Percentiles rank a stretch among this genome's conserved stretches.
These are phyloP conservation scores for Leptogaster cylindrica DNA, from an alignment of 2,888 invertebrate species.

Conservation along the genomic window DNA sequence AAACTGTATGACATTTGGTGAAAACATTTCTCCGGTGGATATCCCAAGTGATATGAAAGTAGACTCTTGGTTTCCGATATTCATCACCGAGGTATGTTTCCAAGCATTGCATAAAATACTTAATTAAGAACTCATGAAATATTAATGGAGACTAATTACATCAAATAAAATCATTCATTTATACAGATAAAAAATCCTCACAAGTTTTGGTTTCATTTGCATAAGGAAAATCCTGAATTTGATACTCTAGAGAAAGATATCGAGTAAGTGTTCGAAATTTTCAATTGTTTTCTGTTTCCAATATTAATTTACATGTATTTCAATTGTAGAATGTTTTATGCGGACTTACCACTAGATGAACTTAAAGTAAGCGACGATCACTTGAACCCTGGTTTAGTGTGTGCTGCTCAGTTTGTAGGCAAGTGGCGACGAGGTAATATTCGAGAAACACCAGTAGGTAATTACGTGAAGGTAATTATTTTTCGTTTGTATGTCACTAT, in stretches of 20 bases:
- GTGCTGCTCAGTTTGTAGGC: slow-evolving; percentile 25
- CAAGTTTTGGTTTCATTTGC: slow-evolving; percentile 46
- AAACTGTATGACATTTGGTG: slow-evolving; percentile 27
- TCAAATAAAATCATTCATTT: not conserved
- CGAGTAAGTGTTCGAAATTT: slow-evolving; percentile 27
- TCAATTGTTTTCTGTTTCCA: not conserved
- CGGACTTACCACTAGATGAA: not conserved
- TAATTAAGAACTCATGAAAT: not conserved
- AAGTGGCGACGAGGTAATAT: slow-evolving; percentile 45
- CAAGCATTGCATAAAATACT: no score
- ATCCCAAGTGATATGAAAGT: slow-evolving; percentile 26
- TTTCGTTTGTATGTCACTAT: not conserved
- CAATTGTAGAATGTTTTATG: not conserved
- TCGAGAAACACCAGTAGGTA: slow-evolving; percentile 16
- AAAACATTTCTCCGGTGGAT: slow-evolving; percentile 25
- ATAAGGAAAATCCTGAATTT: slow-evolving; percentile 39
- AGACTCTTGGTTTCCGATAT: slow-evolving; percentile 34
- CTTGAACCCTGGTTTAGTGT: slow-evolving; percentile 40
- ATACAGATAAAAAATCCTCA: slow-evolving; percentile 42
- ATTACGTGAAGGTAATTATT: slow-evolving; percentile 37
- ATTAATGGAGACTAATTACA: no score
- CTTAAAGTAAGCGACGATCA: slow-evolving; percentile 10
- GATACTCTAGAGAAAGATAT: slow-evolving; percentile 43
- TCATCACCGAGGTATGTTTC: slow-evolving; percentile 42
- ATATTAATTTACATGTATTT: not conserved